phyloP scores from a whole-genome alignment of 2,113 vertebrate species.

The Maccullochella peelii region DNA sequence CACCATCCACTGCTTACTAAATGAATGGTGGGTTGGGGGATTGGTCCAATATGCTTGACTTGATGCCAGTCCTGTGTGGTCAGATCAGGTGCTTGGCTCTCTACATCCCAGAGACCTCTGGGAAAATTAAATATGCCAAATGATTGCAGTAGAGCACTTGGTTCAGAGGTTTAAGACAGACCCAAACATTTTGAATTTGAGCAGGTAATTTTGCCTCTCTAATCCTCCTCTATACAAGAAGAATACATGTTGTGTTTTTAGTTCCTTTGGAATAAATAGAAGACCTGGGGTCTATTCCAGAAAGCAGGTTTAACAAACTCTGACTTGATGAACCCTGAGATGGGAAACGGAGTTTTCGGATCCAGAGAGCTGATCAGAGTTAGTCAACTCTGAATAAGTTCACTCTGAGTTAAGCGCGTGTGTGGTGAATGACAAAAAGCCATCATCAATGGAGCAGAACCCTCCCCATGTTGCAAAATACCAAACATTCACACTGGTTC shows the following conservation, averaged over 20 bases:
- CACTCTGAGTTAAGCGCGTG: too few species aligned
- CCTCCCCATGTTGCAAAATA: too few species aligned
- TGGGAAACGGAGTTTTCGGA: too few species aligned
- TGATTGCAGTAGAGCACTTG: background rate
- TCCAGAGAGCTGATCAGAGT: too few species aligned
- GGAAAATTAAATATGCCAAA: background rate
- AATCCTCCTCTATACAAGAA: background rate
- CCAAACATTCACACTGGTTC: background rate
- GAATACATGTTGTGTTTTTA: background rate
- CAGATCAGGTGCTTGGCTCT: slow-evolving; percentile 26
- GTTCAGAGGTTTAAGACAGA: background rate
- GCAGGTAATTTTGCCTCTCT: background rate
- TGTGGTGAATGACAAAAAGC: too few species aligned
- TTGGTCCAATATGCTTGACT: slow-evolving; percentile 15
- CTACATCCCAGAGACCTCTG: background rate
- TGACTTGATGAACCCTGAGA: too few species aligned
- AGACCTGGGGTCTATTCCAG: background rate
- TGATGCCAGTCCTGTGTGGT: slow-evolving; percentile 30
- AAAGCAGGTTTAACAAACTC: too few species aligned
- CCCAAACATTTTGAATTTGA: background rate
- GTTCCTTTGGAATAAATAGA: background rate
- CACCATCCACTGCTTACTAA: slow-evolving; percentile 20
- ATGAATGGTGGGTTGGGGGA: slow-evolving; percentile 27
- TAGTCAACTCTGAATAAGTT: too few species aligned
- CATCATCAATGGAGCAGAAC: too few species aligned